Conservation (phyloP, 2,797 vertebrate species). For the Urocyon cinereoargenteus region DNA sequence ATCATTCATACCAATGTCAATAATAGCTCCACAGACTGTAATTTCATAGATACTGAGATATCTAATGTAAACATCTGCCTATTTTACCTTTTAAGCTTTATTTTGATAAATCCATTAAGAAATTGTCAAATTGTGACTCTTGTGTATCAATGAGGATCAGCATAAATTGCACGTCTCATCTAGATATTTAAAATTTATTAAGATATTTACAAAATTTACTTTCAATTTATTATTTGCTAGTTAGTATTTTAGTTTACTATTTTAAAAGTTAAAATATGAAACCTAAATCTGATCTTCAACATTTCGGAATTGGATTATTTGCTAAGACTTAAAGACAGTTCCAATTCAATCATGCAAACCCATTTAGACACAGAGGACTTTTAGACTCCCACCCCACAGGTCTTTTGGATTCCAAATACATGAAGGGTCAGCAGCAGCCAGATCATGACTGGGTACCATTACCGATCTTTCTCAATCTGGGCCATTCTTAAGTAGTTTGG, state of each 20-base stretch:
- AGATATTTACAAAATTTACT: constrained; percentile 72
- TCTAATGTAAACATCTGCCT: constrained; percentile 74
- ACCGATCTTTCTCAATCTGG: background rate
- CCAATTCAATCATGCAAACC: background rate
- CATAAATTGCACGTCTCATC: constrained; percentile 70
- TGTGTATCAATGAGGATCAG: constrained; percentile 80
- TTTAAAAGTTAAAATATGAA: constrained; percentile 35
- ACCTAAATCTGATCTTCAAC: background rate
- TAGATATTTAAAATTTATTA: constrained; percentile 73
- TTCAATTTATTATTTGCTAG: constrained; percentile 41
- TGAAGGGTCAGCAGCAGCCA: background rate
- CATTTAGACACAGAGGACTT: background rate
- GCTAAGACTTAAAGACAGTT: background rate
- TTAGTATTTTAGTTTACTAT: background rate
- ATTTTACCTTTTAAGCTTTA: constrained; percentile 71
- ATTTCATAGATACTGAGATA: constrained; percentile 73
- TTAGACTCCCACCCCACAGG: background rate
- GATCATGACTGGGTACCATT: background rate
- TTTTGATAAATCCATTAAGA: constrained; percentile 68
- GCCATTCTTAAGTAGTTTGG: background rate
- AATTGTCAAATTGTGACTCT: constrained; percentile 79
- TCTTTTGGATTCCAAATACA: background rate
- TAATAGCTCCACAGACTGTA: constrained; percentile 78
- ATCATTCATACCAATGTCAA: constrained; percentile 80
- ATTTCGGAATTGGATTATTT: background rate